These are phyloP conservation scores for Ovis canadensis DNA, from an alignment of 2,113 vertebrate species.

Conservation along the genomic window DNA sequence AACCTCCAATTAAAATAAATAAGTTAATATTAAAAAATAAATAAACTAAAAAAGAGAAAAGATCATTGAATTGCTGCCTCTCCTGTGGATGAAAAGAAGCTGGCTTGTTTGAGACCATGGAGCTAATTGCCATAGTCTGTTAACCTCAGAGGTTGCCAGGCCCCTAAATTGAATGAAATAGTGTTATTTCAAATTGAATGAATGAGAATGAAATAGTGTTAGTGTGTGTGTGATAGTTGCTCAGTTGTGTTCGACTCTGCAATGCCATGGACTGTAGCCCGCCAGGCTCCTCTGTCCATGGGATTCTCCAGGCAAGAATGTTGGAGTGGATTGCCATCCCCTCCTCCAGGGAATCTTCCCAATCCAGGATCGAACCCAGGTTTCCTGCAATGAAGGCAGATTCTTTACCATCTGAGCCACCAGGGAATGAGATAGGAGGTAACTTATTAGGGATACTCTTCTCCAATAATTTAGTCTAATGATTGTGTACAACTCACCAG, in stretches of 20 bases:
- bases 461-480: accelerated
- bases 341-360: not conserved
- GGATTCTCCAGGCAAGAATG: not conserved
- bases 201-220: not conserved
- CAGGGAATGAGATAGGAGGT: not conserved
- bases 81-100: not conserved
- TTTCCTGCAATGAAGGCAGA: not conserved
- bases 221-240: not conserved
- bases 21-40: too few species aligned
- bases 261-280: not conserved
- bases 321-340: not conserved
- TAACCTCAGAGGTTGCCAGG: not conserved
- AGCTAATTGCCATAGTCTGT: not conserved
- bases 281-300: not conserved
- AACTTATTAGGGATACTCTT: not conserved
- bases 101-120: accelerated
- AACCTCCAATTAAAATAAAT: too few species aligned
- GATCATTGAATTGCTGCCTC: accelerated
- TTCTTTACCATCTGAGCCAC: not conserved
- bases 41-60: too few species aligned
- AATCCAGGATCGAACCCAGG: not conserved
- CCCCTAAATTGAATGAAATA: not conserved
- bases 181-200: too few species aligned
- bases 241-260: not conserved
- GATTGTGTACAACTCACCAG: accelerated